Evolutionary conservation across 2,797 vertebrate species (phyloP), one percentile per base, ranked within the genome.

Genomic region (Holocentrus rufus): DNA sequence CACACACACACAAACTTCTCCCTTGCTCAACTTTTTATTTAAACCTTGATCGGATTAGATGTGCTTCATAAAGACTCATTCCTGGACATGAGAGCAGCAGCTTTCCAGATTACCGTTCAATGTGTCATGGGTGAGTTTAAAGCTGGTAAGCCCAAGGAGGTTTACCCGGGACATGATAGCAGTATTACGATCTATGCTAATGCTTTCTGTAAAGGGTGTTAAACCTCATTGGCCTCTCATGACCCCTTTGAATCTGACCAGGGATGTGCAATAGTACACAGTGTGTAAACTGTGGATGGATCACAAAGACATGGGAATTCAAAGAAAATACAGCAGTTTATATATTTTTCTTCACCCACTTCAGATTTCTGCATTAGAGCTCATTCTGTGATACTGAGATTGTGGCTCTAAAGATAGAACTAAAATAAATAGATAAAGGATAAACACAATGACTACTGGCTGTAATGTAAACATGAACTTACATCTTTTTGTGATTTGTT

Each of bases 341-440:
- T n/a, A 49, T 6, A 14, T 7, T 17, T 27, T 54, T 54, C 25
- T 54, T 22, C 7, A 54, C 23, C 25, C 9, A 1, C 15, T 15
- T 22, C 7, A 18, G 1, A 56, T 46, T 36, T 30, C 54, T 30
- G 30, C 3, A 0, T 56, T 39, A 61, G 25, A 31, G 53, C 1
- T 34, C 1, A 2, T 14, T 17, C n/a, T 61, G 34, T 54, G 15
- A 70, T 47, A 54, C 2, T 25, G 44, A 76, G 61, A 11, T 53
- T 71, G 83, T 68, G 65, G 17, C 54, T 58, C 15, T 4, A 1
- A 34, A 13, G 8, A 59, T 25, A 17, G 22, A 36, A 30, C 78
- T 81, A 79, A 89, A 85, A 27, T 27, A 27, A 27, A 27, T 79
- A 77, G 61, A 65, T 13, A 11, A n/a, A n/a, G 89, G 90, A 92